Conservation (phyloP, 2,113 vertebrate species). For the Rostratula benghalensis region DNA sequence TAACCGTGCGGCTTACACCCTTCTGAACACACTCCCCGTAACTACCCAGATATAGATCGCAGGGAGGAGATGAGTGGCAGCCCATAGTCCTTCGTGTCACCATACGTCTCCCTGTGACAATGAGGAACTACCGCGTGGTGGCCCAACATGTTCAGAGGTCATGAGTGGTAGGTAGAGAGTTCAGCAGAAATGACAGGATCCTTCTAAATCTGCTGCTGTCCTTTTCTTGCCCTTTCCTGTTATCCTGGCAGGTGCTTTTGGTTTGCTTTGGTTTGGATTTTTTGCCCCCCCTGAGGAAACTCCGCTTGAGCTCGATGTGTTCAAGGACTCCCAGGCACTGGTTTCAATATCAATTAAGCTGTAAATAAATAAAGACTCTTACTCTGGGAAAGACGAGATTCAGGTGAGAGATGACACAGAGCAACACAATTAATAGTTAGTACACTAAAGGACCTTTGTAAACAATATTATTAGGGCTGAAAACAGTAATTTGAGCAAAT, state of each 20-base stretch:
- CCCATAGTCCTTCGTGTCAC: not conserved
- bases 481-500: slow-evolving; percentile 35
- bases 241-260: not conserved
- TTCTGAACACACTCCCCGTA: not conserved
- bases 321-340: slow-evolving; percentile 19
- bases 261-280: not conserved
- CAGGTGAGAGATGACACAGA: not conserved
- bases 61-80: not conserved
- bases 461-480: slow-evolving; percentile 1
- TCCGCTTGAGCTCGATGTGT: not conserved
- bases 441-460: slow-evolving; percentile 13
- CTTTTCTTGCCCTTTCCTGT: not conserved
- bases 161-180: not conserved
- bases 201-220: not conserved
- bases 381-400: slow-evolving; percentile 4
- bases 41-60: not conserved
- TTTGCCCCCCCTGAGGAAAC: not conserved
- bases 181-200: slow-evolving; percentile 11
- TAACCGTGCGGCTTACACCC: not conserved
- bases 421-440: slow-evolving; percentile 7
- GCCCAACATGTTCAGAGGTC: not conserved
- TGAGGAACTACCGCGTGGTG: not conserved
- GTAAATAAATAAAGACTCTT: slow-evolving; percentile 33
- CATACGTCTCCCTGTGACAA: not conserved
- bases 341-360: slow-evolving; percentile 25